These are phyloP conservation scores for Clarias macrocephalus DNA, from an alignment of 2,113 vertebrate genomes.

Conservation along the genomic window DNA sequence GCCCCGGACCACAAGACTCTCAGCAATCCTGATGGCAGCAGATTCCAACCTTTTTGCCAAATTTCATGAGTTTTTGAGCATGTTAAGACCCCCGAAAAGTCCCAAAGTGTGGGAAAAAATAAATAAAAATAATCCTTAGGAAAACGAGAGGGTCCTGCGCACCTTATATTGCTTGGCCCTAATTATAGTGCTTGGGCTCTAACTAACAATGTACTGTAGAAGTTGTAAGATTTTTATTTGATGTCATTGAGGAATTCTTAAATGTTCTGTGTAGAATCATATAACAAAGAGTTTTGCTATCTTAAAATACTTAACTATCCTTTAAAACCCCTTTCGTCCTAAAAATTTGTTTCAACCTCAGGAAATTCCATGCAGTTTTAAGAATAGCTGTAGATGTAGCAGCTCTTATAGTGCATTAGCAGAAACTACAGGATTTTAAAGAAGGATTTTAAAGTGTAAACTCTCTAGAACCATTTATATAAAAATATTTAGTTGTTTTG, in stretches of 20 bases:
- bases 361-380: neutral
- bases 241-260: neutral
- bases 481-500: neutral
- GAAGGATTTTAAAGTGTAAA: neutral
- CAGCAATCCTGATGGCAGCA: no score
- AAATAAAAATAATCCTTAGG: no score
- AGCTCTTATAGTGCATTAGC: neutral
- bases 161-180: no score
- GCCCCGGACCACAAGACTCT: no score
- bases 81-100: no score
- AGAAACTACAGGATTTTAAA: neutral
- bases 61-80: no score
- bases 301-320: neutral
- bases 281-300: neutral
- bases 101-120: no score
- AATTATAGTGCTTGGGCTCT: no score
- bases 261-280: neutral
- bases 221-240: neutral
- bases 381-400: neutral
- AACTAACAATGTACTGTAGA: neutral
- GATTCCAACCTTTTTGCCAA: no score
- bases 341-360: neutral
- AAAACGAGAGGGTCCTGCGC: no score
- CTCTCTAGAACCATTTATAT: neutral
- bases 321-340: neutral